Evolutionary conservation across 1,140 invertebrate species (phyloP), one percentile per base, ranked within the genome.

Genomic region (Eubasilissa regina): DNA sequence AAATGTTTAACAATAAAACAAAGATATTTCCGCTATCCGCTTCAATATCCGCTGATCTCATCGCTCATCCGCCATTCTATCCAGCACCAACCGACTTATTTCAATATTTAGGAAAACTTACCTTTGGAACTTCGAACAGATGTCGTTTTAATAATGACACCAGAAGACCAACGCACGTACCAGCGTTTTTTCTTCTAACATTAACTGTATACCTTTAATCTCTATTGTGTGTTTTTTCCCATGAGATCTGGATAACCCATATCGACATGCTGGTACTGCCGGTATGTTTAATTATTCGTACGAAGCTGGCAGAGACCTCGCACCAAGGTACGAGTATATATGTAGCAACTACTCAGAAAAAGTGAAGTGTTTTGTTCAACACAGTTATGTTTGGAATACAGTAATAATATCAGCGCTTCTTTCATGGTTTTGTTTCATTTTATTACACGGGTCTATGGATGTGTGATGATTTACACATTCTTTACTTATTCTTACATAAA

Each of bases 341-440:
- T 58, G 17, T 58, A 58, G 55, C 9, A 11, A 58, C 55, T 19
- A 58, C 55, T 19, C 55, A 6, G 55, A 58, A 58, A 13, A 58
- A 21, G 55, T 58, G 55, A 58, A 58, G 17, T 58, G 17, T 58
- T 58, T 58, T 15, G 55, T 58, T 21, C 17, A 15, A 58, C 17
- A 58, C 55, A 58, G 55, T 58, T 58, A 58, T 58, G 55, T 58
- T 58, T 19, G 17, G 55, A 58, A 19, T 58, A 58, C 55, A 58
- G 55, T 58, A 58, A 58, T 15, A 19, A 11, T 35, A 35, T 35
- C 55, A 21, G 12, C 13, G 11, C 55, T 58, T 58, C 55, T 58
- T 58, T 58, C 17, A 10, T 58, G 55, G 17, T 58, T 15, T 19
- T 21, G 17, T 12, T 58, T 15, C 17, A 35, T 35, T 35, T 3